phyloP scores from a whole-genome alignment of 2,888 invertebrate species.

The Embidobia sp. region DNA sequence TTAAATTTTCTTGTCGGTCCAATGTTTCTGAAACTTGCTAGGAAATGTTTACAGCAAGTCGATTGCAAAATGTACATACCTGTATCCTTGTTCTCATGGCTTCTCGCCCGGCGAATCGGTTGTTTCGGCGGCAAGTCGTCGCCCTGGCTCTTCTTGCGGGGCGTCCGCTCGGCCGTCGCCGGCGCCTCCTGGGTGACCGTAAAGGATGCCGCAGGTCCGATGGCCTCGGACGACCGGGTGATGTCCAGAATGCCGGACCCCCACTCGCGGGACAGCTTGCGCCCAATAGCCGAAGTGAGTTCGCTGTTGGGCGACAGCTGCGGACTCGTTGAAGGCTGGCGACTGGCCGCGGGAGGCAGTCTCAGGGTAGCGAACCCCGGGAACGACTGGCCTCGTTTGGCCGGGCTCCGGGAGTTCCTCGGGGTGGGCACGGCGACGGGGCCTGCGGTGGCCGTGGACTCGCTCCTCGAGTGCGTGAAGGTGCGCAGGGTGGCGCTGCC shows the following conservation, averaged over 20 bases:
- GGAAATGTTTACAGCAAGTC: no score
- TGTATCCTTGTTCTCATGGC: conserved; percentile 77
- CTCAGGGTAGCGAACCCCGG: conserved; percentile 78
- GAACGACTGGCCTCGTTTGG: conserved; percentile 79
- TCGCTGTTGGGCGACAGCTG: conserved; percentile 78
- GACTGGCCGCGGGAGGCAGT: conserved; percentile 69
- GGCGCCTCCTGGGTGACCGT: conserved; percentile 72
- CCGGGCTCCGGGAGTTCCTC: conserved; percentile 76
- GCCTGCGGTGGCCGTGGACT: conserved; percentile 69
- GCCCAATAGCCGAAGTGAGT: conserved; percentile 76
- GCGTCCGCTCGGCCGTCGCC: conserved; percentile 68
- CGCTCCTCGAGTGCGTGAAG: conserved; percentile 71
- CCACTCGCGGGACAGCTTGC: conserved; percentile 80
- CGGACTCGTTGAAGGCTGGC: conserved; percentile 74
- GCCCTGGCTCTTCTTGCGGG: conserved; percentile 68
- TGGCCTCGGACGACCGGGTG: conserved; percentile 76
- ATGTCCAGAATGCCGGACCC: conserved; percentile 78
- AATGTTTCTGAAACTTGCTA: no score
- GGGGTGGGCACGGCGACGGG: conserved; percentile 72
- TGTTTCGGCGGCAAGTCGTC: conserved; percentile 71
- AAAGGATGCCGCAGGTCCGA: conserved; percentile 72
- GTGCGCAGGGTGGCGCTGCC: conserved; percentile 77
- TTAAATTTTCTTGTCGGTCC: no score
- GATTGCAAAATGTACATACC: conserved; percentile 61
- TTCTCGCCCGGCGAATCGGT: conserved; percentile 78